Evolutionary conservation across 35 echinoderm and acorn worm species (phyloP), one percentile per base, ranked within the genome.

Genomic region (Acanthaster planci): DNA sequence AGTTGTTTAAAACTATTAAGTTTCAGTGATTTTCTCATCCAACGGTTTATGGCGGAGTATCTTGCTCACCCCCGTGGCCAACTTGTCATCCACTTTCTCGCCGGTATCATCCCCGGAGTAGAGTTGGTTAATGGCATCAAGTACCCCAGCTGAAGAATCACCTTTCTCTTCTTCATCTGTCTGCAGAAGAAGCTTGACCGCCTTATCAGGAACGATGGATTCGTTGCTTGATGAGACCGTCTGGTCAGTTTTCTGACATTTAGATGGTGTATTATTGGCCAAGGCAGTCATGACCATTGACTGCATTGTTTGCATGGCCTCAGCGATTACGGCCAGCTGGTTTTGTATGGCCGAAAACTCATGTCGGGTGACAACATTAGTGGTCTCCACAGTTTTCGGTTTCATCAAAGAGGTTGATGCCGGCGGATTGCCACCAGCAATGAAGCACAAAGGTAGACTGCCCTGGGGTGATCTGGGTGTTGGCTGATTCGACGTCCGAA

Each of bases 141-240:
- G 12, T n/a, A 64, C 59, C 22, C 59, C 59, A 19, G 12, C 59
- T 31, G 59, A 64, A 31, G 14, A 8, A 0, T 64, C 59, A 0
- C 2, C 59, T 64, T 31, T 64, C 1, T n/a, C 59, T 56, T n/a
- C n/a, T n/a, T n/a, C n/a, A n/a, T n/a, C n/a, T 64, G 21, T 14
- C 7, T n/a, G 21, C 22, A 31, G 30, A 64, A 64, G 59, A n/a
- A 26, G 59, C 7, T 64, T n/a, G 59, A 64, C 22, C 22, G 59
- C 14, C 59, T 3, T 64, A n/a, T n/a, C 59, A n/a, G 59, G 15
- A n/a, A 26, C 30, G 21, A 64, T 23, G 2, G 59, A 64, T 31
- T 64, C 2, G 59, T 64, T n/a, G 12, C 59, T 64, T 64, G 59
- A 64, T 7, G 59, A 64, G 59, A 64, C 59, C 30, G 59, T 64